Evolutionary conservation across 2,113 vertebrate species (phyloP), one percentile per base, ranked within the genome.

Genomic region (Eudyptes chrysolophus): DNA sequence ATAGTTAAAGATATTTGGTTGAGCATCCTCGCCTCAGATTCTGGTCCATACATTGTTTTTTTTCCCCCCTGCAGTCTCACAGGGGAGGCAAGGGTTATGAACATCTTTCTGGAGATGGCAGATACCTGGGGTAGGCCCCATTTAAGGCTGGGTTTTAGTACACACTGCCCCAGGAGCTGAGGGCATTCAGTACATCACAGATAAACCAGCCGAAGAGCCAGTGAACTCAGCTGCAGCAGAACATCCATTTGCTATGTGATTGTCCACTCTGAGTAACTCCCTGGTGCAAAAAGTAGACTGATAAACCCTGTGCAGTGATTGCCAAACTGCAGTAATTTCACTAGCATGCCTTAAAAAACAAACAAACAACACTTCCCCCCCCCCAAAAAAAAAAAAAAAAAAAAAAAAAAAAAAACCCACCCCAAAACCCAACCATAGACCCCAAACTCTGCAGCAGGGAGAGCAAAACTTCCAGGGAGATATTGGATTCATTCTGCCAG

Each of bases 281-380:
- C 36, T 90, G 52, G 27, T 89, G 13, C 57, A 48, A 89, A 82
- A 89, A 79, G 48, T 49, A 79, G 49, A 55, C 65, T 49, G 87
- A 96, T 96, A 88, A 97, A 96, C 76, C 27, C 57, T 29, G 9
- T 52, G 54, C 26, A 54, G 48, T 66, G 82, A 60, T 90, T 95
- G 95, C n/a, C 7, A 52, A 82, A 65, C 25, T 10, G 27, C 54
- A 69, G 57, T 61, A 94, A 77, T 89, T 92, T 96, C 40, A 14
- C 30, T 77, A 32, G 24, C 11, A 29, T 64, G 68, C 24, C 89
- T 84, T 83, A 51, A 96, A 94, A 90, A 84, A 6, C 36, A 64
- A 82, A 1, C 19, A 60, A 29, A 25, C 11, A 29, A 8, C 10
- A 21, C 8, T 40, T 29, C 10, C 27, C 16, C 5, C 3, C 6